Evolutionary conservation across 2,888 invertebrate species (phyloP).

Genomic region (Schizotus pectinicornis): DNA sequence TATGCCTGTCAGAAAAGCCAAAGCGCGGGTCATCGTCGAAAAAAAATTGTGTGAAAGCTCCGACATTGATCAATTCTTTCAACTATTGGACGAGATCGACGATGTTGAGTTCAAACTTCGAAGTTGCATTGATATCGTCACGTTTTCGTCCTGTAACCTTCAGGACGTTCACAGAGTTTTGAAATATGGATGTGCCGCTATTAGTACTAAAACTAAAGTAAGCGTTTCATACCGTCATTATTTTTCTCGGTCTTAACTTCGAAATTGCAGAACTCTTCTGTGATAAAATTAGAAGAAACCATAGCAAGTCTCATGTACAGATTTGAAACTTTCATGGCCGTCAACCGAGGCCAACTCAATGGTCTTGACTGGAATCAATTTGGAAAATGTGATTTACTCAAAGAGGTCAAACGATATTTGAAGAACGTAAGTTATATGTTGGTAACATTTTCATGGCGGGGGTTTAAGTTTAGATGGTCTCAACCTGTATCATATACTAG

Average conservation of each 20-base stretch:
- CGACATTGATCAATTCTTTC: conserved; percentile 54
- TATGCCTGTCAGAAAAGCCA: conserved; percentile 55
- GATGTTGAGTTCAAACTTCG: conserved; percentile 58
- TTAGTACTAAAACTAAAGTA: conserved; percentile 3
- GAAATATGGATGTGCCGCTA: conserved; percentile 36
- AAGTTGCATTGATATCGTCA: conserved; percentile 50
- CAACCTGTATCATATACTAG: no score
- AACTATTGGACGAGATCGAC: conserved; percentile 56
- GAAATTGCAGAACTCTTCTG: not conserved
- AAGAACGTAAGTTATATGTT: conserved; percentile 49
- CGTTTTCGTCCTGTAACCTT: conserved; percentile 1
- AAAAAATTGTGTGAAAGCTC: conserved; percentile 42
- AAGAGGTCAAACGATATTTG: conserved; percentile 54
- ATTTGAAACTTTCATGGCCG: conserved; percentile 56
- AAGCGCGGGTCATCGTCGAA: conserved; percentile 54
- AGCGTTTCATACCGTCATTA: not conserved
- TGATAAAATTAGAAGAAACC: not conserved
- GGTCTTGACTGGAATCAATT: conserved; percentile 58
- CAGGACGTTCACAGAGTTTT: conserved; percentile 42
- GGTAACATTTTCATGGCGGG: conserved; percentile 5
- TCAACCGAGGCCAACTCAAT: conserved; percentile 36
- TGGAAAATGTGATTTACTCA: conserved; percentile 53
- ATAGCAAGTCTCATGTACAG: conserved; percentile 42
- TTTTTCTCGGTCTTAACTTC: not conserved
- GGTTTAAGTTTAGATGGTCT: no score